Percentiles rank a stretch among this genome's conserved stretches.
Conservation (phyloP, 2,888 invertebrate species). For the Endotricha flammealis region DNA sequence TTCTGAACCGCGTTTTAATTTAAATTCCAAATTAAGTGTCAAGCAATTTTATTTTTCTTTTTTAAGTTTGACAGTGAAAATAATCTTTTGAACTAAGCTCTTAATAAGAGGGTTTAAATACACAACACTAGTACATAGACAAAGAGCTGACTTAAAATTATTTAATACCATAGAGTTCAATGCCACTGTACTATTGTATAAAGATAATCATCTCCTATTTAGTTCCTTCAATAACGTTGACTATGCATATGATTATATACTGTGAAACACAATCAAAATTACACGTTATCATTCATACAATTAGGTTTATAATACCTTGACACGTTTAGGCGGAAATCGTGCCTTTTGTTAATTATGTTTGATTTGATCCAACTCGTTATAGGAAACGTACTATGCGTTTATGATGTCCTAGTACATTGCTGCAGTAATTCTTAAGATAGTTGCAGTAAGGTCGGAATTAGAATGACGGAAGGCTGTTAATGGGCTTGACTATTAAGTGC, state of each 20-base stretch:
- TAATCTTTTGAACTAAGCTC: no score
- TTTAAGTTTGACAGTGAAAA: no score
- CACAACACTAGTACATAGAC: no score
- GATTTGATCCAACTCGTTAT: not conserved
- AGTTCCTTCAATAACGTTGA: conserved; percentile 13
- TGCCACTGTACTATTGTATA: conserved; percentile 17
- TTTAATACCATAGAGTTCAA: no score
- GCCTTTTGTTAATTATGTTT: not conserved
- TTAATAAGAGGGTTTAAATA: no score
- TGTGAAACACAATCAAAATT: not conserved
- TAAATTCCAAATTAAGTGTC: no score
- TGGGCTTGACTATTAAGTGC: not conserved
- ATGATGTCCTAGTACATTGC: not conserved
- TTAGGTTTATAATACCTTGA: not conserved
- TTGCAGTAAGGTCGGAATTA: no score
- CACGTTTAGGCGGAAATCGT: not conserved
- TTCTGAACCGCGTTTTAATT: no score
- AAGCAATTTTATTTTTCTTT: no score
- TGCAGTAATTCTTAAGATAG: not conserved
- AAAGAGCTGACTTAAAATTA: no score
- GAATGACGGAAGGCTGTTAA: no score
- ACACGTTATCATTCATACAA: not conserved
- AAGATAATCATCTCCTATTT: conserved; percentile 16
- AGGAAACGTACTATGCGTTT: not conserved
- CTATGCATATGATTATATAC: conserved; percentile 11